Evolutionary conservation across 2,888 invertebrate genomes (phyloP), one percentile per base, ranked within the genome.

Genomic region (Synergus laeviventris): DNA sequence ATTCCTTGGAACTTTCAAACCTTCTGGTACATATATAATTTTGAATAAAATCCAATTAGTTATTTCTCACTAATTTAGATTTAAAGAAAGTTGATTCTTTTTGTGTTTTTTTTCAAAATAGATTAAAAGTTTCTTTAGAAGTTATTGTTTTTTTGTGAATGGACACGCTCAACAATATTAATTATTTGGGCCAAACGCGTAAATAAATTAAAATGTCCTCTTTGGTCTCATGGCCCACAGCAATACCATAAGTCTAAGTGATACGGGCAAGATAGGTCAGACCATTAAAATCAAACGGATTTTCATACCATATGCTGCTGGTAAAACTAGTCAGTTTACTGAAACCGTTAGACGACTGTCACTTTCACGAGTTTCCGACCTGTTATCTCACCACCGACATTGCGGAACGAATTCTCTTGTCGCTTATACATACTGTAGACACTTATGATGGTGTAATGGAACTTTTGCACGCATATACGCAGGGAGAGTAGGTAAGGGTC

Each of bases 351-450:
- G 66, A 66, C 62, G 16, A 62, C 45, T 66, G 42, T 66, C 66
- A 66, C 42, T 66, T 66, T 66, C 66, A 66, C 45, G 66, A 66
- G 66, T 66, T 66, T 42, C 66, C 42, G 66, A 66, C 66, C 66
- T 66, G 66, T 45, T 66, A 66, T 66, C 66, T 66, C 42, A 24
- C 42, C 42, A 45, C 66, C 16, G 66, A 66, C 66, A 66, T 66
- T 42, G 61, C 61, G 36, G 61, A 61, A 61, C 61, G 61, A 61
- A 36, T 38, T 61, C 61, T 36, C 61, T 61, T 61, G 64, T 64
- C 64, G 42, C 21, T n/a, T 64, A 21, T 39, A 42, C 42, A 14
- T 64, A 16, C 39, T n/a, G 36, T 18, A n/a, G 38, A 31, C 38
- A 38, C 18, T 42, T 16, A 64, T 64, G 21, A 42, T 39, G 42